Base-by-base conservation (phyloP, 1,140 invertebrate species). In the Brachionus angularis region DNA sequence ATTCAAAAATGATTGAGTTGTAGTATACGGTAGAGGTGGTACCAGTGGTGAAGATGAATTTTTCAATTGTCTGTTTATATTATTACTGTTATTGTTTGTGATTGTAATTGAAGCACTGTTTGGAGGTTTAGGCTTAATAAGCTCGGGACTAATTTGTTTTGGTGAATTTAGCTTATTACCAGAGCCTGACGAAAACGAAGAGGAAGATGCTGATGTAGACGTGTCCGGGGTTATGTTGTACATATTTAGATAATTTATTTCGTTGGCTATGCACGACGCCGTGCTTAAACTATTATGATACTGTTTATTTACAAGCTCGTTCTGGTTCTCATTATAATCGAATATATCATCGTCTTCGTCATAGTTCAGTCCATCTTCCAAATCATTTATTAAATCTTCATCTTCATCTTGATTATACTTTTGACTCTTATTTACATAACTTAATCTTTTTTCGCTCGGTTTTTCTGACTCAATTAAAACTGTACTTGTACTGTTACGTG, bases 281-380 rank as follows among this genome's bases (percentile, higher is more conserved):
- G 62, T 67, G 31, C 62, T 67, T 7, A 58, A 36, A 31, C 33
- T 39, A 12, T 58, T 58, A 34, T 58, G 53, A 42, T 67, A 50
- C 62, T 67, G 62, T 67, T 67, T 50, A 3, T 44, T 18, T 46
- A 47, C 7, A 50, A 27, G 25, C 36, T 50, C 62, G 16, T 16
- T 39, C 0, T 21, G 4, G 14, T 49, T 50, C 12, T 67, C 62
- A 33, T 67, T 67, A 33, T 18, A 50, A 29, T 47, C 42, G 10
- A 67, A 67, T 10, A 67, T 67, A 27, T 67, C 62, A 27, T 67
- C 62, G 62, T 67, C 62, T 31, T 50, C 62, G 23, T 67, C 62
- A n/a, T 67, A 46, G 42, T 67, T 42, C 12, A 67, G 31, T 12
- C 47, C 62, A 33, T 67, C 62, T 23, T 67, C 62, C n/a, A 34